Evolutionary conservation across 2,113 vertebrate species (phyloP).

Genomic region (Vimba vimba): DNA sequence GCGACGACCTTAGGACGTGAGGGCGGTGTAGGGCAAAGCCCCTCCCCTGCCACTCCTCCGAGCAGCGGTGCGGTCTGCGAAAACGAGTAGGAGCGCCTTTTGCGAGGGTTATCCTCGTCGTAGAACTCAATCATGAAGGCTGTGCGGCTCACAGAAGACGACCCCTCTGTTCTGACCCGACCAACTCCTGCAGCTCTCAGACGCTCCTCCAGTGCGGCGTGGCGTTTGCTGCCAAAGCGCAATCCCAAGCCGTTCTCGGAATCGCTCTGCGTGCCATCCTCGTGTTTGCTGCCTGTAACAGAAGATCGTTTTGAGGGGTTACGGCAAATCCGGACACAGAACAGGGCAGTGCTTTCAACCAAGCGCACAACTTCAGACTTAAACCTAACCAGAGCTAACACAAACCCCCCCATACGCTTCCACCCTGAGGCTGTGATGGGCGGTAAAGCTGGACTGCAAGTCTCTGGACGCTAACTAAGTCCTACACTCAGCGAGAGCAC

Average conservation of each 20-base stretch:
- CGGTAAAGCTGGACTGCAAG: slow-evolving; percentile 12
- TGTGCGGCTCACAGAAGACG: slow-evolving; percentile 76
- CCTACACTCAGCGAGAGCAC: neutral
- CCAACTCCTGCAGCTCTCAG: slow-evolving; percentile 80
- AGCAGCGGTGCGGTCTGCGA: slow-evolving; percentile 84
- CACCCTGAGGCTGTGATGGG: neutral
- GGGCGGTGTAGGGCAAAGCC: slow-evolving; percentile 82
- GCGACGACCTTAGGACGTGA: slow-evolving; percentile 76
- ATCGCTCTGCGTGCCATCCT: slow-evolving; percentile 97
- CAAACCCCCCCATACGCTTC: slow-evolving; percentile 13
- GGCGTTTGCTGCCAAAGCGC: slow-evolving; percentile 84
- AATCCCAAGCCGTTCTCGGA: slow-evolving; percentile 90
- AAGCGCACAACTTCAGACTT: neutral
- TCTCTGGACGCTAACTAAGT: neutral
- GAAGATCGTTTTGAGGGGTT: slow-evolving; percentile 21
- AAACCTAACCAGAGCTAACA: slow-evolving; percentile 28
- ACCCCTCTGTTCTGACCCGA: slow-evolving; percentile 69
- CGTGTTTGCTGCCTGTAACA: slow-evolving; percentile 91
- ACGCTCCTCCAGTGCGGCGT: slow-evolving; percentile 86
- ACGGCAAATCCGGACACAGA: slow-evolving; percentile 31
- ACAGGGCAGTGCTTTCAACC: neutral
- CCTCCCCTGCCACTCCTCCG: slow-evolving; percentile 76
- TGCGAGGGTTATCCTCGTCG: slow-evolving; percentile 90
- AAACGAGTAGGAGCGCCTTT: slow-evolving; percentile 92
- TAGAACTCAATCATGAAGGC: slow-evolving; percentile 95